Evolutionary conservation across 1,140 invertebrate species (phyloP).

Genomic region (Drosophila navojoa): DNA sequence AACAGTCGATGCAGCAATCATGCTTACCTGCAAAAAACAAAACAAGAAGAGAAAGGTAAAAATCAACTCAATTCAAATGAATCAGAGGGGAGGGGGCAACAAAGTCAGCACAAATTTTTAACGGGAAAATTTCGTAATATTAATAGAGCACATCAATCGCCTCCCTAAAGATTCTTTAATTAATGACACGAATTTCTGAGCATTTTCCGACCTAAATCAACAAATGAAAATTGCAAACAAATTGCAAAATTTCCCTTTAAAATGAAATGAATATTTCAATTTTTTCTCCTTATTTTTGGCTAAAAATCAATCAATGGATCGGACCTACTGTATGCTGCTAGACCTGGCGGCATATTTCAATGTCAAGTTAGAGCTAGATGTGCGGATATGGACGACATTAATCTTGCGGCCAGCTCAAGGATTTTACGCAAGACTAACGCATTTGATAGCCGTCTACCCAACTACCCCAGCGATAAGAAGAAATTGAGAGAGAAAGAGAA

Average conservation of each 20-base stretch:
- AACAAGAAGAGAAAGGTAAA: constrained; percentile 27
- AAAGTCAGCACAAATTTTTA: background rate
- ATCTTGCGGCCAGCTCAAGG: constrained; percentile 62
- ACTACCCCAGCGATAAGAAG: constrained; percentile 9
- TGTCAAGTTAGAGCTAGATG: constrained; percentile 37
- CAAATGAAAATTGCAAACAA: constrained; percentile 72
- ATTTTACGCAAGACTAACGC: constrained; percentile 62
- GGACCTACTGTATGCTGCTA: background rate
- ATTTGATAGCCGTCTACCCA: constrained; percentile 20
- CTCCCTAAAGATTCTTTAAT: constrained; percentile 16
- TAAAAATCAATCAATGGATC: constrained; percentile 65
- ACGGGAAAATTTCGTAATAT: background rate
- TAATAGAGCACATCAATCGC: constrained; percentile 5
- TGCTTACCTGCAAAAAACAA: constrained; percentile 62
- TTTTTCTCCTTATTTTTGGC: constrained; percentile 28
- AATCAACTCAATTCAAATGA: constrained; percentile 14
- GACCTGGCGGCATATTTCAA: constrained; percentile 64
- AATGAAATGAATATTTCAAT: constrained; percentile 41
- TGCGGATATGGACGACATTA: constrained; percentile 53
- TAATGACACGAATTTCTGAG: constrained; percentile 31
- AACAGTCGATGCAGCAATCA: constrained; percentile 52
- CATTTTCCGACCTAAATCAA: constrained; percentile 66
- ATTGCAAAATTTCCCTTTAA: constrained; percentile 40
- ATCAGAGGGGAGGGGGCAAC: background rate
- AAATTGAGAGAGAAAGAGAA: background rate